A percentile compares a stretch with the other conserved stretches of the same genome.
Evolutionary conservation across 2,113 vertebrate species (phyloP).

Genomic region (Xyliphius kryptos): DNA sequence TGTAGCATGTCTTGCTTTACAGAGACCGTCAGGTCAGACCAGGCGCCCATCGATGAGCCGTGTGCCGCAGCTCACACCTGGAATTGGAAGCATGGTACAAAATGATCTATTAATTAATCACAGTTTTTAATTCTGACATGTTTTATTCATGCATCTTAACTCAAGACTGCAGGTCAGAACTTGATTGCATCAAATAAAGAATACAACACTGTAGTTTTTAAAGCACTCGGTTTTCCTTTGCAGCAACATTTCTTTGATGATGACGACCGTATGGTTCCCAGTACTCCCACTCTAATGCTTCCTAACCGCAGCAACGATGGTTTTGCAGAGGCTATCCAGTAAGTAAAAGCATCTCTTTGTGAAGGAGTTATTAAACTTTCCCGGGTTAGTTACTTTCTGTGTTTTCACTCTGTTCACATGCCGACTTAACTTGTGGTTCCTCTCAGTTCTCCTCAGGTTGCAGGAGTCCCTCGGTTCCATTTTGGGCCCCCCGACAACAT

Average conservation of each 20-base stretch:
- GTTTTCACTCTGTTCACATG: no score
- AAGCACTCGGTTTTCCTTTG: slow-evolving; percentile 35
- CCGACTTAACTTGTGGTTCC: not conserved
- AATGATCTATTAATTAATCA: no score
- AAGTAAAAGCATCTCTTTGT: not conserved
- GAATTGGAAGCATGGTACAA: slow-evolving; percentile 82
- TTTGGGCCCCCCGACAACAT: slow-evolving; percentile 96
- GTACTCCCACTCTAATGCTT: slow-evolving; percentile 92
- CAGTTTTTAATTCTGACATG: no score
- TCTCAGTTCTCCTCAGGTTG: slow-evolving; percentile 90
- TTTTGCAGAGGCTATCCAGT: no score
- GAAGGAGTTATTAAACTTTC: not conserved
- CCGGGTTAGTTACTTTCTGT: not conserved
- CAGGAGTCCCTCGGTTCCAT: slow-evolving; percentile 87
- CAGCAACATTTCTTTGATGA: slow-evolving; percentile 98
- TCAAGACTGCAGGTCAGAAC: no score
- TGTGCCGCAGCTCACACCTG: slow-evolving; percentile 91
- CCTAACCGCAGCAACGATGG: slow-evolving; percentile 90
- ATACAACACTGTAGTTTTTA: no score
- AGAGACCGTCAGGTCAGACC: slow-evolving; percentile 64
- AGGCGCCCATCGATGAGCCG: slow-evolving; percentile 84
- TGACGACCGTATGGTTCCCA: slow-evolving; percentile 96
- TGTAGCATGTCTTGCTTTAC: slow-evolving; percentile 9
- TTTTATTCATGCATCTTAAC: no score
- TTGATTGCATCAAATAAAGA: no score